These are phyloP conservation scores for Sicus ferrugineus DNA, from an alignment of 2,888 invertebrate genomes.

Conservation along the genomic window DNA sequence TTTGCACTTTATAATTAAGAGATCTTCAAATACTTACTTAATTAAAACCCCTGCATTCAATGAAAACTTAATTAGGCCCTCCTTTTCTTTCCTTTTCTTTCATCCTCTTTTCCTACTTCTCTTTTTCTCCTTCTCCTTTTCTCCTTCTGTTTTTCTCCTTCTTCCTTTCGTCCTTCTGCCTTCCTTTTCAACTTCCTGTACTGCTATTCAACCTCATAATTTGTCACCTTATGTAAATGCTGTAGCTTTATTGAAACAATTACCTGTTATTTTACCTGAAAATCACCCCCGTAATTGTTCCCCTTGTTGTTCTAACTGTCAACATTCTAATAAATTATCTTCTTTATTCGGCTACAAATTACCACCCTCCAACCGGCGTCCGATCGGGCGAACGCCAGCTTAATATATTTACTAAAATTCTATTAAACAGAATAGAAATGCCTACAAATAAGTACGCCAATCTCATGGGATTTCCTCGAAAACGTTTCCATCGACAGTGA, in stretches of 20 bases:
- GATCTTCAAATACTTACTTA: no score
- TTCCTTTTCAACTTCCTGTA: neutral
- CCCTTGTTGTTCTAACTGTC: neutral
- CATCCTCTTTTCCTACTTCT: no score
- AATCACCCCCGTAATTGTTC: no score
- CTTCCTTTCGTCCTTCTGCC: neutral
- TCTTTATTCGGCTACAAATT: neutral
- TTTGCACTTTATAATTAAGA: no score
- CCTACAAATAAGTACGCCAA: neutral
- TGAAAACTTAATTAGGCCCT: no score
- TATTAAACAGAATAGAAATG: neutral
- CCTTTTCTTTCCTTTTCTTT: no score
- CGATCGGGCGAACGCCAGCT: neutral
- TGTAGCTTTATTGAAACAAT: no score
- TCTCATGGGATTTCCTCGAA: neutral
- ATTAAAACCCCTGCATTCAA: no score
- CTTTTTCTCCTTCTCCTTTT: no score
- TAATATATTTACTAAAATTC: constrained; percentile 9
- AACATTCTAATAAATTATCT: constrained; percentile 11
- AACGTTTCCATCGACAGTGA: neutral
- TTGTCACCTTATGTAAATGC: no score
- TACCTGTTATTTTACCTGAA: no score
- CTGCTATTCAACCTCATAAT: neutral
- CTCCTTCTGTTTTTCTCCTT: neutral
- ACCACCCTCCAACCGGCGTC: neutral